phyloP scores from a whole-genome alignment of 2,888 invertebrate species.

The Dinocampus coccinellae region DNA sequence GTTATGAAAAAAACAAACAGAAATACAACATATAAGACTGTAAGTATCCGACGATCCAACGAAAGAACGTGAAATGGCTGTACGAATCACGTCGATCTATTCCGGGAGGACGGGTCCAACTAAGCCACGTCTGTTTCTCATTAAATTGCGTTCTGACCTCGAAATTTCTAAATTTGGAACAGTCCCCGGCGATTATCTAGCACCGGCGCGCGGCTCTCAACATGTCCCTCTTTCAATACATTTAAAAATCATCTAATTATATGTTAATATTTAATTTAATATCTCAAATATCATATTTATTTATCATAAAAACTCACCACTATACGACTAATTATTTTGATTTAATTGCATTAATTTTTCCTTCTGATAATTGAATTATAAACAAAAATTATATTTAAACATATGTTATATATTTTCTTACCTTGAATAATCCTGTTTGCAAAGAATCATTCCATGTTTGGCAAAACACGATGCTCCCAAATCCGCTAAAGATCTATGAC shows the following conservation, averaged over 20 bases:
- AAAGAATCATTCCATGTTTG: slow-evolving; percentile 93
- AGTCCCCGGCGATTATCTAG: slow-evolving; percentile 61
- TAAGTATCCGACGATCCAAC: slow-evolving; percentile 31
- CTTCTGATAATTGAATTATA: too few relatives aligned
- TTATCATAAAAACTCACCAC: background rate
- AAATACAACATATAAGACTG: slow-evolving; percentile 26
- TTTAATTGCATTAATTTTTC: too few relatives aligned
- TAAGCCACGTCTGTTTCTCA: slow-evolving; percentile 68
- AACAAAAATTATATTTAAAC: background rate
- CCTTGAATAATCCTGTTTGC: slow-evolving; percentile 96
- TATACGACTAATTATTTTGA: too few relatives aligned
- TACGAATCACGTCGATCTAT: slow-evolving; percentile 61
- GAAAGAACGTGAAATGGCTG: slow-evolving; percentile 28
- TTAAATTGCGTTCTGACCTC: slow-evolving; percentile 67
- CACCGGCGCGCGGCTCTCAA: slow-evolving; percentile 38
- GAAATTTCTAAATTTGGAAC: slow-evolving; percentile 68
- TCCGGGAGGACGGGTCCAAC: slow-evolving; percentile 61
- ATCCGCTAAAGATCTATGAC: slow-evolving; percentile 90
- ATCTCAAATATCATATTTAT: background rate
- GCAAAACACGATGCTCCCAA: slow-evolving; percentile 93
- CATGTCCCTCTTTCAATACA: background rate
- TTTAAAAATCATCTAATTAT: background rate
- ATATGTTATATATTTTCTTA: slow-evolving; percentile 70
- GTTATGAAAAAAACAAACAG: background rate
- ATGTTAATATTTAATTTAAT: background rate